Evolutionary conservation across 1,140 invertebrate genomes (phyloP).

Genomic region (Euschistus heros): DNA sequence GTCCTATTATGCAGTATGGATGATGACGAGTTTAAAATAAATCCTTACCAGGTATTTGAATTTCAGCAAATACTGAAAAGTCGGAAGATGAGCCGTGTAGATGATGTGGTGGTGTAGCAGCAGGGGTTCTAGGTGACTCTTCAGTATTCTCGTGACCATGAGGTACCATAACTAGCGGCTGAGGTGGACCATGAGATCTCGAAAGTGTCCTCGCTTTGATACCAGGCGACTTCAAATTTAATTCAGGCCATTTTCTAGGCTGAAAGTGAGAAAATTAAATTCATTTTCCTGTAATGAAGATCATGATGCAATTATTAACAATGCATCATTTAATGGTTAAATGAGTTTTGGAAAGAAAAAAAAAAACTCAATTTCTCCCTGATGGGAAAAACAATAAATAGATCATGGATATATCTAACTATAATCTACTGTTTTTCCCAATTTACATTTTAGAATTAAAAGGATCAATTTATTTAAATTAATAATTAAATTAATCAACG

Average conservation of each 20-base stretch:
- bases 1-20: too few species aligned
- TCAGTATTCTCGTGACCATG: conserved; percentile 17
- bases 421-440: too few species aligned
- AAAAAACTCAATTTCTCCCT: too few species aligned
- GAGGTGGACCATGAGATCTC: conserved; percentile 36
- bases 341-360: too few species aligned
- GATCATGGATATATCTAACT: too few species aligned
- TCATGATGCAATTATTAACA: background rate
- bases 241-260: conserved; percentile 75
- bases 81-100: conserved; percentile 30
- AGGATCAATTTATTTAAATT: too few species aligned
- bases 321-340: background rate
- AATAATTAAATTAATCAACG: too few species aligned
- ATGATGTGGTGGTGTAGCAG: conserved; percentile 34
- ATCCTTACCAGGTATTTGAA: conserved; percentile 37
- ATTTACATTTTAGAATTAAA: too few species aligned
- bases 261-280: conserved; percentile 33
- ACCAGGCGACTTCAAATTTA: conserved; percentile 79
- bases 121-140: conserved; percentile 30
- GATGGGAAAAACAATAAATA: too few species aligned
- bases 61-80: conserved; percentile 40
- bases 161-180: conserved; percentile 29
- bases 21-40: background rate
- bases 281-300: too few species aligned
- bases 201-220: conserved; percentile 59